Evolutionary conservation across 2,888 invertebrate species (phyloP).

Genomic region (Ormyrus nitidulus): DNA sequence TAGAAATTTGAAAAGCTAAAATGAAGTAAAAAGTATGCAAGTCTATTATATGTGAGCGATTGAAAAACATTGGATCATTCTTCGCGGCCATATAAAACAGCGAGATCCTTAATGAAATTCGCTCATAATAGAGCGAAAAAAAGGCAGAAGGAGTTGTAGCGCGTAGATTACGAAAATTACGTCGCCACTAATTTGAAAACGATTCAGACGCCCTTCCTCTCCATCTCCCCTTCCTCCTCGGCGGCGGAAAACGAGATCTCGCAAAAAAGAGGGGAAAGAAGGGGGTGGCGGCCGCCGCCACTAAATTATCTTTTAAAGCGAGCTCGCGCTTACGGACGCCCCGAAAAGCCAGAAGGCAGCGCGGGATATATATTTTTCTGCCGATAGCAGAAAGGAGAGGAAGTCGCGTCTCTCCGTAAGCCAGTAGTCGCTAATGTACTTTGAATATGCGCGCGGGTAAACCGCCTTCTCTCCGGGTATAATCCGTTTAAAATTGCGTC

Average conservation of each 20-base stretch:
- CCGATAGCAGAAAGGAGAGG: conserved; percentile 44
- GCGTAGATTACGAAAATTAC: background rate
- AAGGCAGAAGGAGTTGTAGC: no score
- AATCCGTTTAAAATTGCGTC: conserved; percentile 65
- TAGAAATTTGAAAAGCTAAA: no score
- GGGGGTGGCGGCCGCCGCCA: background rate
- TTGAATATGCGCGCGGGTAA: conserved; percentile 58
- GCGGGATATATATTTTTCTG: conserved; percentile 37
- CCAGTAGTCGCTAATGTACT: conserved; percentile 59
- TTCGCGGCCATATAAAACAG: no score
- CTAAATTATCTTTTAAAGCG: conserved; percentile 54
- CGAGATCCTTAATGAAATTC: no score
- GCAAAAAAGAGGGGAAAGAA: background rate
- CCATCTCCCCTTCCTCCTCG: background rate
- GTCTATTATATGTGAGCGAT: no score
- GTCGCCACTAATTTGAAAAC: conserved; percentile 43
- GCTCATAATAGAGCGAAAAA: no score
- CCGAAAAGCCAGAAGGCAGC: conserved; percentile 5
- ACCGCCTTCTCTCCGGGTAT: conserved; percentile 48
- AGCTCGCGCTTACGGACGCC: background rate
- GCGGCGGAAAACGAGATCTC: conserved; percentile 4
- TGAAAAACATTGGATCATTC: no score
- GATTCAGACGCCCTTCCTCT: conserved; percentile 14
- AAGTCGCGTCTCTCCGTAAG: conserved; percentile 40
- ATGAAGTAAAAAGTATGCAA: no score